These are phyloP conservation scores for Nephrotoma appendiculata DNA, from an alignment of 2,888 invertebrate species.

Conservation along the genomic window DNA sequence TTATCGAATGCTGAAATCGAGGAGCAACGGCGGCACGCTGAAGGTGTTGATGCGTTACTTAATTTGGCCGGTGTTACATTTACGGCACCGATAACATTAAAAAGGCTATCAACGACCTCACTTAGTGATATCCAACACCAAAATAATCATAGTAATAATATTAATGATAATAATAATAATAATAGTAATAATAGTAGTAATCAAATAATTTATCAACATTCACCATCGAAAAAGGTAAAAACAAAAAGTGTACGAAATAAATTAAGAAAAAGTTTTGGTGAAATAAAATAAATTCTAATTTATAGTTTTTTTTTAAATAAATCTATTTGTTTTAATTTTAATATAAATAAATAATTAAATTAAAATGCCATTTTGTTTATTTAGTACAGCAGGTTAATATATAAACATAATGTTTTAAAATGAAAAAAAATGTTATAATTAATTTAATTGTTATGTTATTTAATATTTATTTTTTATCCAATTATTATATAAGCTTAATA, in stretches of 20 bases:
- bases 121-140: not conserved
- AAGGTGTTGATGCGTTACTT: conserved; percentile 64
- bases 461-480: not conserved
- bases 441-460: not conserved
- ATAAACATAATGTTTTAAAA: not conserved
- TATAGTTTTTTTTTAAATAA: not conserved
- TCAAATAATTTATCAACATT: not conserved
- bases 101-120: not conserved
- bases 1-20: conserved; percentile 38
- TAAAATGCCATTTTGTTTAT: not conserved
- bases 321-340: not conserved
- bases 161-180: not conserved
- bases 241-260: not conserved
- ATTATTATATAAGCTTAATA: not conserved
- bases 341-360: not conserved
- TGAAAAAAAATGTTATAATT: not conserved
- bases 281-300: not conserved
- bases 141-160: not conserved
- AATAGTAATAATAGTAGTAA: not conserved
- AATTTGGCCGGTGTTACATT: conserved; percentile 41
- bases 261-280: conserved; percentile 3
- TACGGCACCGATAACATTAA: not conserved
- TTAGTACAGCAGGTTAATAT: not conserved
- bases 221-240: conserved; percentile 4
- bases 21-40: conserved; percentile 55